A percentile compares a stretch with the other conserved stretches of the same genome.
Conservation (phyloP, 2,797 vertebrate genomes). For the Synanceia verrucosa region DNA sequence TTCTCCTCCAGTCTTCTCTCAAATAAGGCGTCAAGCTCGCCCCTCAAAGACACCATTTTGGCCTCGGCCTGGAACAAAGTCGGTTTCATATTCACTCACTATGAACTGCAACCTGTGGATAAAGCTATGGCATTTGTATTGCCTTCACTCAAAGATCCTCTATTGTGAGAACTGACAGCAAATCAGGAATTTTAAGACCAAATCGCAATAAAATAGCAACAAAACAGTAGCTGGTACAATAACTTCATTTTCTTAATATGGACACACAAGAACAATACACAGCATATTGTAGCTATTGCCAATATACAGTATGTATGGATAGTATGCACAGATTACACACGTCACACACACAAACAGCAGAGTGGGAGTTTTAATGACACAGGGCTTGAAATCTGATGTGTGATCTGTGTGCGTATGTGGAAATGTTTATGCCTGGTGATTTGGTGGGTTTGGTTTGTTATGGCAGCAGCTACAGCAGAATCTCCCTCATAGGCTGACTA, state of each 20-base stretch:
- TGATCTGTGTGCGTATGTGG: neutral
- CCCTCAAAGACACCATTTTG: constrained; percentile 39
- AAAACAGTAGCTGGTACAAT: neutral
- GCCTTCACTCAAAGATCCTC: neutral
- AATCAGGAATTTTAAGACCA: neutral
- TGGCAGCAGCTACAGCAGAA: constrained; percentile 38
- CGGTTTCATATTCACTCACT: neutral
- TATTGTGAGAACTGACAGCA: neutral
- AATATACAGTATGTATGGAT: neutral
- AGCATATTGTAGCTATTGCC: neutral
- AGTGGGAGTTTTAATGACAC: neutral
- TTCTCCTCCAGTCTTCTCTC: constrained; percentile 34
- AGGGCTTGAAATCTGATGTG: constrained; percentile 24
- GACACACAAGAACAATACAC: neutral
- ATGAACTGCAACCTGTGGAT: neutral
- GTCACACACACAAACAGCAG: neutral
- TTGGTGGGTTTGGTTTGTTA: constrained; percentile 49
- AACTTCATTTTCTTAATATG: neutral
- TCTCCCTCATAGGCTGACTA: constrained; percentile 71
- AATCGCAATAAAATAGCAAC: neutral
- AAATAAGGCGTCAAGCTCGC: constrained; percentile 4
- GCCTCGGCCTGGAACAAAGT: constrained; percentile 45
- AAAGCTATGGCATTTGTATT: neutral
- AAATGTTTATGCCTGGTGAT: constrained; percentile 23
- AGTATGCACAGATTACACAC: neutral